phyloP scores from a whole-genome alignment of 2,113 vertebrate genomes.

The Chunga burmeisteri region DNA sequence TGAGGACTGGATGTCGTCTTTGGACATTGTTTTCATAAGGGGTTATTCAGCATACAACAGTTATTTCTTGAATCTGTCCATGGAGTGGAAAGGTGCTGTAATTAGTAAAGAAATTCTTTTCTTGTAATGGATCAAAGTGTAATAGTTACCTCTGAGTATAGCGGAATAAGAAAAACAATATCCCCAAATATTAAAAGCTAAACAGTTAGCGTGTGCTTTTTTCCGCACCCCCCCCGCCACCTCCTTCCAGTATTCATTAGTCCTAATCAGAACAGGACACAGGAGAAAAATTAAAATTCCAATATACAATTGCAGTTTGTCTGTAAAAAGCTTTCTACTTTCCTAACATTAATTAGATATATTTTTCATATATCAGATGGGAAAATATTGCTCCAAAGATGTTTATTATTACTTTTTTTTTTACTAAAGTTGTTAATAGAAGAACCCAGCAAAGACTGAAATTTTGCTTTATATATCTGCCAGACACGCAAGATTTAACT shows the following conservation, averaged over 20 bases:
- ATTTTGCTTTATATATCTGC: not conserved
- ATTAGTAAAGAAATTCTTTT: not conserved
- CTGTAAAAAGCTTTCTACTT: not conserved
- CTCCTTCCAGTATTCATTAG: not conserved
- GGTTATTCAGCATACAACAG: not conserved
- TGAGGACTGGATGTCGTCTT: slow-evolving; percentile 52
- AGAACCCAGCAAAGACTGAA: not conserved
- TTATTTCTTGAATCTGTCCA: slow-evolving; percentile 19
- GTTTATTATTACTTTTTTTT: not conserved
- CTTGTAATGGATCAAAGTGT: not conserved
- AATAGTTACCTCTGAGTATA: not conserved
- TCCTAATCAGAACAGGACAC: not conserved
- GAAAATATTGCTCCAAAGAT: not conserved
- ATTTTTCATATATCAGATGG: not conserved
- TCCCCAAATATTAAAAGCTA: not conserved
- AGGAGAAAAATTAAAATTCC: not conserved
- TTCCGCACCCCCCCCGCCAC: no score
- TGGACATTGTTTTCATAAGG: slow-evolving; percentile 40
- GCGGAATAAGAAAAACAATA: not conserved
- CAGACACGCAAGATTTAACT: not conserved
- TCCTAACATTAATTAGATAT: not conserved
- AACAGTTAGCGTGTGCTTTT: not conserved
- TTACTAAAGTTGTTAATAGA: not conserved
- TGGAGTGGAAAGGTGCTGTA: slow-evolving; percentile 10
- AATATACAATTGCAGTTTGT: not conserved